A percentile compares a stretch with the other conserved stretches of the same genome.
phyloP scores from a whole-genome alignment of 2,888 invertebrate genomes.

The Taenaris catops region DNA sequence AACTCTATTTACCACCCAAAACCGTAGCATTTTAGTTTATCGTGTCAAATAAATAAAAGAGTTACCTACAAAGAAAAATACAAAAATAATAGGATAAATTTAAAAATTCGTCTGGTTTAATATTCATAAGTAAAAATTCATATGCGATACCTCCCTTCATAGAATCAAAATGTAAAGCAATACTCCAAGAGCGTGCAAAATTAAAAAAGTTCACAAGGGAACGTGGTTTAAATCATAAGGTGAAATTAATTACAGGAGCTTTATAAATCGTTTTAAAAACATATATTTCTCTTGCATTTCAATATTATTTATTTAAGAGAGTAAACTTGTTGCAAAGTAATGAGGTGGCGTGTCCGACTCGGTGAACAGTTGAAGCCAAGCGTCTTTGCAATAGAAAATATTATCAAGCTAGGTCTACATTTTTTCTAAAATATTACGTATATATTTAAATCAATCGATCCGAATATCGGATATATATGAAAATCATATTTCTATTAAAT shows the following conservation, averaged over 20 bases:
- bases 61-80: no score
- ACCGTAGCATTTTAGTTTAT: no score
- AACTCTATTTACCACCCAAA: no score
- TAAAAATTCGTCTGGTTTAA: no score
- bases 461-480: no score
- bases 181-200: constrained; percentile 18
- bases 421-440: no score
- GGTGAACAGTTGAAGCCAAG: constrained; percentile 14
- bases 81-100: no score
- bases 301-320: constrained; percentile 61
- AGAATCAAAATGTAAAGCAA: constrained; percentile 2
- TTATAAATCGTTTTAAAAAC: constrained; percentile 40
- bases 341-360: constrained; percentile 43
- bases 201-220: constrained; percentile 11
- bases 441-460: no score
- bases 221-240: constrained; percentile 7
- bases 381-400: constrained; percentile 31
- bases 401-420: background rate
- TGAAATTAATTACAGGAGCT: constrained; percentile 12
- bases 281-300: constrained; percentile 64
- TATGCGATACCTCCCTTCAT: no score
- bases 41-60: no score
- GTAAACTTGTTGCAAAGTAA: constrained; percentile 57
- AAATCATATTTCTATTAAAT: no score
- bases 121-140: no score